Evolutionary conservation across 2,888 invertebrate genomes (phyloP).

Genomic region (Galerucella pusilla): DNA sequence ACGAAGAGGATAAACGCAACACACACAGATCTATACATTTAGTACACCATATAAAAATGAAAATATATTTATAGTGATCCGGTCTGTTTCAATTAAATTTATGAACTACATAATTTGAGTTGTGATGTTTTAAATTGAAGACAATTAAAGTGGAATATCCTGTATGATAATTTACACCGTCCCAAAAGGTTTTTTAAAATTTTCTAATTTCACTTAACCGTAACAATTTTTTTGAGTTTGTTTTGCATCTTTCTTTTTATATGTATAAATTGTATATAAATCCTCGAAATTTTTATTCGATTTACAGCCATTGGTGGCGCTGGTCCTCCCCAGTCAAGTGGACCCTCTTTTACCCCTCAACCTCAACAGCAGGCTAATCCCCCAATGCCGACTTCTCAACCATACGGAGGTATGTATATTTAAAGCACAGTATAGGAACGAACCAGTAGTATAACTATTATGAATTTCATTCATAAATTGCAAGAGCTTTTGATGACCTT

Average conservation of each 20-base stretch:
- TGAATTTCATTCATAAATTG: too few species aligned
- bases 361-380: constrained; percentile 72
- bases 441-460: too few species aligned
- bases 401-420: constrained; percentile 63
- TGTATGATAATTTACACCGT: constrained; percentile 23
- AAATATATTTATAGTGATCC: too few species aligned
- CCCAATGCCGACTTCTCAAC: constrained; percentile 64
- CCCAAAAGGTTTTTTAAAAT: constrained; percentile 32
- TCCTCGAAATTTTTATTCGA: constrained; percentile 38
- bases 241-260: constrained; percentile 40
- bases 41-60: too few species aligned
- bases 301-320: constrained; percentile 66
- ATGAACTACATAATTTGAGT: constrained; percentile 9
- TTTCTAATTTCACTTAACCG: constrained; percentile 42
- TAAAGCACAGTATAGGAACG: not conserved
- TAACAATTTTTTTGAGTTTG: constrained; percentile 47
- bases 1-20: too few species aligned
- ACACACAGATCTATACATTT: too few species aligned
- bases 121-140: not conserved
- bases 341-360: constrained; percentile 74
- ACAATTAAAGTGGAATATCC: constrained; percentile 29
- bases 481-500: too few species aligned
- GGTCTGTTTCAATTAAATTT: not conserved
- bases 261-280: constrained; percentile 48
- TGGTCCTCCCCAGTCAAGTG: constrained; percentile 68